phyloP scores from a whole-genome alignment of 2,113 vertebrate species.

The Albula goreensis region DNA sequence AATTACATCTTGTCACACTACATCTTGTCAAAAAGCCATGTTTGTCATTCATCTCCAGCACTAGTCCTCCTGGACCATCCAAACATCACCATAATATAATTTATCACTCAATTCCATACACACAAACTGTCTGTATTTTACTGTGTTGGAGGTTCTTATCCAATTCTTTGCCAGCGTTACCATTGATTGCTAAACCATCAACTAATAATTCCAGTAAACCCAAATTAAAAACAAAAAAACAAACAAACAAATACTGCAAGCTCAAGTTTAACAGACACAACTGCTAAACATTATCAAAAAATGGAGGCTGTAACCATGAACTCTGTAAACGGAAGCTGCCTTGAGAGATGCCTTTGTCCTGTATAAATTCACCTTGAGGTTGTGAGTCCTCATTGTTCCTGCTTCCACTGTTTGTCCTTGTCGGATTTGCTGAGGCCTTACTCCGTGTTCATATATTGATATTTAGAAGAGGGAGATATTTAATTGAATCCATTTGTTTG shows the following conservation, averaged over 20 bases:
- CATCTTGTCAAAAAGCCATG: neutral
- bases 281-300: neutral
- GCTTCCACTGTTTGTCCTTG: slow-evolving; percentile 50
- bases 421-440: slow-evolving; percentile 41
- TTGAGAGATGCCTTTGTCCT: neutral
- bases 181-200: no score
- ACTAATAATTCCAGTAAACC: no score
- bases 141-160: slow-evolving; percentile 1
- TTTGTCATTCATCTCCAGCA: neutral
- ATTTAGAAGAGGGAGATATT: slow-evolving; percentile 59
- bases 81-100: neutral
- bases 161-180: neutral
- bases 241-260: neutral
- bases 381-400: slow-evolving; percentile 30
- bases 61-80: neutral
- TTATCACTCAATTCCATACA: neutral
- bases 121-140: neutral
- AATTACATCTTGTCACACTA: neutral
- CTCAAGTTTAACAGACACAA: neutral
- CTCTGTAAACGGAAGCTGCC: neutral
- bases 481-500: slow-evolving; percentile 71
- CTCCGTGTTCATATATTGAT: slow-evolving; percentile 58
- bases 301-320: neutral
- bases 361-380: slow-evolving; percentile 48
- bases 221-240: neutral